A percentile compares a stretch with the other conserved stretches of the same genome.
These are phyloP conservation scores for Polyommatus iphigenia DNA, from an alignment of 2,888 invertebrate species.

Conservation along the genomic window DNA sequence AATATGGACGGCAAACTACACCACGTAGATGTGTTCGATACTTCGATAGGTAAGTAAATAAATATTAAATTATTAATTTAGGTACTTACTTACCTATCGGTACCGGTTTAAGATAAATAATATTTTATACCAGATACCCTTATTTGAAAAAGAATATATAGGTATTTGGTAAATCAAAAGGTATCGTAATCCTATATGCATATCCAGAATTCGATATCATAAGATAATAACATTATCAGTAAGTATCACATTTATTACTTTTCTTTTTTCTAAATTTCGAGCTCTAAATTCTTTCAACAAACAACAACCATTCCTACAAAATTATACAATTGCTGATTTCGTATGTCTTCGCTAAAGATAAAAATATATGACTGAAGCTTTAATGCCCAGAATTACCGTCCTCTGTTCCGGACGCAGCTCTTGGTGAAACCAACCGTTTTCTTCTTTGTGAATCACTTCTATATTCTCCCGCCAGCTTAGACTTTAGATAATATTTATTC, in stretches of 20 bases:
- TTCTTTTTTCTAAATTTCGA: background rate
- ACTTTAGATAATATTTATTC: background rate
- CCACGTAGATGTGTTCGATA: background rate
- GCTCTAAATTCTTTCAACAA: background rate
- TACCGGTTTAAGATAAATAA: no score
- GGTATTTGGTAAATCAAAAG: no score
- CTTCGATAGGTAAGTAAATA: background rate
- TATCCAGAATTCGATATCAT: no score
- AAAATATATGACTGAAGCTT: slow-evolving; percentile 16
- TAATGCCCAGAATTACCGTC: background rate
- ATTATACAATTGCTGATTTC: background rate
- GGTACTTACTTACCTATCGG: no score
- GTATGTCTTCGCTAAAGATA: background rate
- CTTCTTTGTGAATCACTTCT: slow-evolving; percentile 9
- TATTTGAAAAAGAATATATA: no score
- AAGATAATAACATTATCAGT: no score
- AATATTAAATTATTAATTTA: no score
- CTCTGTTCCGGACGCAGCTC: background rate
- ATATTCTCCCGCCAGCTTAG: slow-evolving; percentile 10
- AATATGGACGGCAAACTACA: slow-evolving; percentile 4
- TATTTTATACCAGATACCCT: no score
- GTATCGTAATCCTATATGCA: no score
- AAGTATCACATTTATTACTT: no score
- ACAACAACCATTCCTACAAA: background rate
- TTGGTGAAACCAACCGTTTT: slow-evolving; percentile 18